These are phyloP conservation scores for Hippocampus guttulatus DNA, from an alignment of 2,113 vertebrate genomes.

Conservation along the genomic window DNA sequence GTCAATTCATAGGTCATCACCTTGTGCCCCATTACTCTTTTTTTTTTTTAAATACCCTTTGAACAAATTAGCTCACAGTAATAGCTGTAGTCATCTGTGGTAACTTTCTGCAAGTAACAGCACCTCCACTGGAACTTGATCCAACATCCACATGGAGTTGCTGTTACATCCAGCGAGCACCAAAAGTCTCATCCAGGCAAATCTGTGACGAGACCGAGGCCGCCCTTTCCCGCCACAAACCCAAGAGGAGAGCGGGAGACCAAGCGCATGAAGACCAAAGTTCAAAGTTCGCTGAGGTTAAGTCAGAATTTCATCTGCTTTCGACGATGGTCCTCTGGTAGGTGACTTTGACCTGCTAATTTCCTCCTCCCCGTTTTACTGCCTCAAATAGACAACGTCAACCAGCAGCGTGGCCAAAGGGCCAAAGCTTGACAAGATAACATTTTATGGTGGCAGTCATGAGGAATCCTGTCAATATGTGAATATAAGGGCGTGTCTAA, in stretches of 20 bases:
- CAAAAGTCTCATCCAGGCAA: conserved; percentile 4
- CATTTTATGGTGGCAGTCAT: conserved; percentile 71
- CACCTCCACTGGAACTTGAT: conserved; percentile 74
- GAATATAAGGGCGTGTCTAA: conserved; percentile 68
- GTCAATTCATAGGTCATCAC: conserved; percentile 84
- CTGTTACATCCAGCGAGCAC: conserved; percentile 76
- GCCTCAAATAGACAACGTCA: conserved; percentile 58
- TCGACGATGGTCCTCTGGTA: conserved; percentile 31
- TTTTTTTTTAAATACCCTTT: background rate
- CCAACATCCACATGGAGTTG: conserved; percentile 80
- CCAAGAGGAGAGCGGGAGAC: background rate
- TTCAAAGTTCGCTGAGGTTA: conserved; percentile 17
- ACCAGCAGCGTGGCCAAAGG: conserved; percentile 65
- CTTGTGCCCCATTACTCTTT: conserved; percentile 52
- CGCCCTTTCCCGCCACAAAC: background rate
- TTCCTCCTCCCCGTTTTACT: conserved; percentile 71
- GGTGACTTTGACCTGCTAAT: conserved; percentile 68
- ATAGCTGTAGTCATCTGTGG: conserved; percentile 24
- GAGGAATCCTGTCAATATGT: conserved; percentile 49
- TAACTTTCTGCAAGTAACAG: conserved; percentile 72
- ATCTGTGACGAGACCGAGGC: conserved; percentile 4
- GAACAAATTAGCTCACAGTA: background rate
- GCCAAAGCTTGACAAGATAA: conserved; percentile 71
- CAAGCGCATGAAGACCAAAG: background rate
- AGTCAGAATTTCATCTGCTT: conserved; percentile 32